A percentile compares a stretch with the other conserved stretches of the same genome.
Conservation (phyloP, 2,888 invertebrate species). For the Drosophila anomelani region DNA sequence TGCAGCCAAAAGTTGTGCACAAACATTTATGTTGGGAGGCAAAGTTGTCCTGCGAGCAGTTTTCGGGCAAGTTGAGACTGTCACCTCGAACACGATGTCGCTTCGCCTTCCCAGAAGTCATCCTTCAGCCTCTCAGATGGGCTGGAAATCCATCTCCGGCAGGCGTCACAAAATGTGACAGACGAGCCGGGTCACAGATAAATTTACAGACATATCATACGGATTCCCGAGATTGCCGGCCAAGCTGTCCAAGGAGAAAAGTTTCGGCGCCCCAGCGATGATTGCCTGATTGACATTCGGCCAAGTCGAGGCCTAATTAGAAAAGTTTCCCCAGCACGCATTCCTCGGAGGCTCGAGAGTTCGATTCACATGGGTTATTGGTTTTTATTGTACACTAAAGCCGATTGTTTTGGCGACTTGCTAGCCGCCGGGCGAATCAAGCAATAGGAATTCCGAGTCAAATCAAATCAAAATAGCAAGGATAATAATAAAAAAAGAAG, state of each 20-base stretch:
- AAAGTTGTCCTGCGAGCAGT: constrained; percentile 23
- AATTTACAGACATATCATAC: constrained; percentile 21
- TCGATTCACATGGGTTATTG: constrained; percentile 48
- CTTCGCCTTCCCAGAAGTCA: constrained; percentile 1
- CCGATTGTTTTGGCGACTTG: constrained; percentile 43
- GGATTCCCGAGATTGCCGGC: constrained; percentile 24
- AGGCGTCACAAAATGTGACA: constrained; percentile 30
- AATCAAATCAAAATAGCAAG: constrained; percentile 50
- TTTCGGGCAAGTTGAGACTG: constrained; percentile 20
- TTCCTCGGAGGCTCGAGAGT: constrained; percentile 5
- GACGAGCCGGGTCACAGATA: constrained; percentile 25
- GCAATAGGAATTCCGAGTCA: constrained; percentile 54
- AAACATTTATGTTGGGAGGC: constrained; percentile 50
- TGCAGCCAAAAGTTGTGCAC: constrained; percentile 50
- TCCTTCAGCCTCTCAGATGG: neutral
- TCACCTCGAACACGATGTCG: constrained; percentile 12
- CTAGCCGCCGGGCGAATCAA: constrained; percentile 53
- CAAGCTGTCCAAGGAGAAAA: constrained; percentile 50
- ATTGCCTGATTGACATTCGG: constrained; percentile 69
- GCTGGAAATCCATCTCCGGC: constrained; percentile 17
- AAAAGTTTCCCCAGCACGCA: constrained; percentile 64
- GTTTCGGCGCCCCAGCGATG: constrained; percentile 43
- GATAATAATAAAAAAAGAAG: constrained; percentile 64
- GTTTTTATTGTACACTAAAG: constrained; percentile 48
- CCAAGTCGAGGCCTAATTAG: constrained; percentile 66